Percentiles rank a stretch among this genome's conserved stretches.
These are phyloP conservation scores for Apodemia zela DNA, from an alignment of 2,888 invertebrate genomes.

Conservation along the genomic window DNA sequence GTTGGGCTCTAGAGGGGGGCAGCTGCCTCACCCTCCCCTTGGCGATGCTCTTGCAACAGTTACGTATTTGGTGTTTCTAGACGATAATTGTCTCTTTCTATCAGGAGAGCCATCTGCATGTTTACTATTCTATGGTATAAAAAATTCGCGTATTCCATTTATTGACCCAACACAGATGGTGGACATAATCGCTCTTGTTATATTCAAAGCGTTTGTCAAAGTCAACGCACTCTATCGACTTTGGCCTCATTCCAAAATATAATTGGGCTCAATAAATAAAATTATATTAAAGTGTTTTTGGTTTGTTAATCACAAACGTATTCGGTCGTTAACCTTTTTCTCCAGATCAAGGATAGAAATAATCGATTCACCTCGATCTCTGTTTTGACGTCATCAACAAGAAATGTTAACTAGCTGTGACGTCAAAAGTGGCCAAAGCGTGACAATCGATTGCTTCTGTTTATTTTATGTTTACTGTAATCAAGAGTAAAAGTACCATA, in stretches of 20 bases:
- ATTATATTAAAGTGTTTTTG: background rate
- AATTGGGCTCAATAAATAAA: background rate
- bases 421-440: background rate
- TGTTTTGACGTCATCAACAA: background rate
- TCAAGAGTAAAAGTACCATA: too few species aligned
- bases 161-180: background rate
- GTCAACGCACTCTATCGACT: constrained; percentile 1
- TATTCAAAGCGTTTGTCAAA: background rate
- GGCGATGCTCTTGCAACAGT: too few species aligned
- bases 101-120: too few species aligned
- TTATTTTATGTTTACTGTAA: background rate
- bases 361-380: background rate
- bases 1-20: too few species aligned
- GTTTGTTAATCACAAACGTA: background rate
- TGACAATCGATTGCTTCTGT: background rate
- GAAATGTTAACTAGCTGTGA: background rate
- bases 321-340: constrained; percentile 1
- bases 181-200: background rate
- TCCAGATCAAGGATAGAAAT: background rate
- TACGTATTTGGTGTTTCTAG: too few species aligned
- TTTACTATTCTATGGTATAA: too few species aligned
- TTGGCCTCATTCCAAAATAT: constrained; percentile 7
- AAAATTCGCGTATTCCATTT: too few species aligned
- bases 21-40: too few species aligned
- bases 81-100: too few species aligned